Evolutionary conservation across 2,888 invertebrate species (phyloP).

Genomic region (Tipula helvola): DNA sequence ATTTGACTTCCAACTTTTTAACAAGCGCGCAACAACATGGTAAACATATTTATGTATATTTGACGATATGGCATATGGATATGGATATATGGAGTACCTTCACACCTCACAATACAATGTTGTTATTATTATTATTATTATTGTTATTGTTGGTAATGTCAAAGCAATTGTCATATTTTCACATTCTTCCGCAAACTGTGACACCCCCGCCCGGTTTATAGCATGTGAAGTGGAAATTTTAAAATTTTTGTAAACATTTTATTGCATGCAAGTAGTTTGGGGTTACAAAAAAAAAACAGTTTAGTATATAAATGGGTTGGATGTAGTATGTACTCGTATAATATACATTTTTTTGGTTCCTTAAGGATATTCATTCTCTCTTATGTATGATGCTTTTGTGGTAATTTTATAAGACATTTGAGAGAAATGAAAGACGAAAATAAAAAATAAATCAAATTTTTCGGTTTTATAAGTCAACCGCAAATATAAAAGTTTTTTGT

Average conservation of each 20-base stretch:
- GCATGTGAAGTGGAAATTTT: background rate
- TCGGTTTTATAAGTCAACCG: background rate
- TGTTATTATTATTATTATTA: background rate
- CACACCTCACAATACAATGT: background rate
- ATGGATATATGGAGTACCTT: background rate
- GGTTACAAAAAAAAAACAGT: background rate
- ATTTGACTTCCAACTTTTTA: conserved; percentile 5
- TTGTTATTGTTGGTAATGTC: conserved; percentile 8
- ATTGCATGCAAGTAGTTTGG: background rate
- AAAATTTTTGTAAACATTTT: background rate
- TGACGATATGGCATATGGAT: background rate
- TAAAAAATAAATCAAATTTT: background rate
- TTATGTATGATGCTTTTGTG: background rate
- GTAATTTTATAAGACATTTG: conserved; percentile 4
- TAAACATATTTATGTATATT: background rate
- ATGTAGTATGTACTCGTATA: background rate
- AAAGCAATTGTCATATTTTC: conserved; percentile 10
- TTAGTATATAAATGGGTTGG: background rate
- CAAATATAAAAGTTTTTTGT: background rate
- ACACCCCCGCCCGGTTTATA: background rate
- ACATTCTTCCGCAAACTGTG: background rate
- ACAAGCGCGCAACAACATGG: background rate
- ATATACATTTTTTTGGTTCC: background rate
- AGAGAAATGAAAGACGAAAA: background rate
- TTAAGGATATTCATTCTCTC: background rate